These are phyloP conservation scores for Argyresthia goedartella DNA, from an alignment of 2,888 invertebrate species.

Conservation along the genomic window DNA sequence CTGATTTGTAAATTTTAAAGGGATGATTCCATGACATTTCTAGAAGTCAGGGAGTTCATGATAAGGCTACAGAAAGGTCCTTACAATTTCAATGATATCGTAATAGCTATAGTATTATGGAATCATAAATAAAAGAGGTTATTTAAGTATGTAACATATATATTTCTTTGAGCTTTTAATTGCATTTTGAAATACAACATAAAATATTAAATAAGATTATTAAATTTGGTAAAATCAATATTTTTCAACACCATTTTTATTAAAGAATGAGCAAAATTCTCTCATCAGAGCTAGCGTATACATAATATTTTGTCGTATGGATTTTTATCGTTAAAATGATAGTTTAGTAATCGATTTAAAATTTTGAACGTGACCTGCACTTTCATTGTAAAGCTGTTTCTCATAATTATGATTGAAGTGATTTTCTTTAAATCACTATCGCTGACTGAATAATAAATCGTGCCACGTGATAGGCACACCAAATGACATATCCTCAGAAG, in stretches of 20 bases:
- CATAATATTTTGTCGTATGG: constrained; percentile 78
- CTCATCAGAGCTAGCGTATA: constrained; percentile 81
- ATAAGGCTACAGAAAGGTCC: too few species aligned
- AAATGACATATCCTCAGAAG: background rate
- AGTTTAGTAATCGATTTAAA: constrained; percentile 59
- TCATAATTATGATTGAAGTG: background rate
- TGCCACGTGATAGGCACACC: background rate
- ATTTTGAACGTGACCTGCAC: constrained; percentile 20
- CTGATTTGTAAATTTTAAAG: too few species aligned
- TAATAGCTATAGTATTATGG: too few species aligned
- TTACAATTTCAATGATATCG: too few species aligned
- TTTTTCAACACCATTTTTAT: constrained; percentile 65
- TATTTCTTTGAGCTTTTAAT: constrained; percentile 90
- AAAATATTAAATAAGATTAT: constrained; percentile 85
- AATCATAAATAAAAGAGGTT: constrained; percentile 48
- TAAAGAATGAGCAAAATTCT: constrained; percentile 74
- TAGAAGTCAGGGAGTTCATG: too few species aligned
- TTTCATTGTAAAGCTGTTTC: constrained; percentile 1
- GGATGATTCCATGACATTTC: too few species aligned
- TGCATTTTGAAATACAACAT: constrained; percentile 89
- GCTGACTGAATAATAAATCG: background rate
- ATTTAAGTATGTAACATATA: constrained; percentile 82
- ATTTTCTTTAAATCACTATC: background rate
- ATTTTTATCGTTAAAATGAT: constrained; percentile 72
- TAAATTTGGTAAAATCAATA: constrained; percentile 83